phyloP scores from a whole-genome alignment of 2,113 vertebrate genomes.

The Ammospiza caudacuta region DNA sequence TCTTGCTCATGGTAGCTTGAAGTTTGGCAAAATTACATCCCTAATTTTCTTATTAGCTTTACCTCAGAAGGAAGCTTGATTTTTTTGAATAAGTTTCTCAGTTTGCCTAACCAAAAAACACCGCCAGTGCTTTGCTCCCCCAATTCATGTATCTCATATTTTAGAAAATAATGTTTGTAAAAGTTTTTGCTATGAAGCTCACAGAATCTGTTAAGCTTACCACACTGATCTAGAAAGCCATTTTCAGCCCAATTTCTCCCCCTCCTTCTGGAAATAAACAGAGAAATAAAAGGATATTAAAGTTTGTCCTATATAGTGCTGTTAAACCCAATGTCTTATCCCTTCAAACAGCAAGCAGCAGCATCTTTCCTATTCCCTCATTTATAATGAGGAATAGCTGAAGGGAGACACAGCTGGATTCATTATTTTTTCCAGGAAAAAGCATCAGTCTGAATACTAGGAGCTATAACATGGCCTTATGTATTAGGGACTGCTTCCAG shows the following conservation, averaged over 20 bases:
- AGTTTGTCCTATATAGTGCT: neutral
- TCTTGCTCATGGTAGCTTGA: neutral
- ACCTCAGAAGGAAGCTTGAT: neutral
- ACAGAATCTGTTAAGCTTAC: neutral
- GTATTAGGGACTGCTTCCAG: neutral
- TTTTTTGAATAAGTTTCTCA: neutral
- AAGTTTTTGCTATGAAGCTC: neutral
- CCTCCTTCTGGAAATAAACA: neutral
- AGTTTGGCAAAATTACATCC: neutral
- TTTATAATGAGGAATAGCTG: neutral
- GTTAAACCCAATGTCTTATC: neutral
- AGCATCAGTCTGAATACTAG: neutral
- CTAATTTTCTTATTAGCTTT: neutral
- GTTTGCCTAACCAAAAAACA: neutral
- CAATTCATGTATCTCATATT: rapidly evolving
- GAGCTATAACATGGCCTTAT: neutral
- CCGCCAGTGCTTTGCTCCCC: neutral
- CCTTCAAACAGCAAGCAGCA: neutral
- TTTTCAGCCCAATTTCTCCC: neutral
- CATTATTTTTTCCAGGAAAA: neutral
- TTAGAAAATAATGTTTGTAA: neutral
- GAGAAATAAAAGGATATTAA: neutral
- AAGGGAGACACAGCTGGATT: neutral
- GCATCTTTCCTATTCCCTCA: neutral
- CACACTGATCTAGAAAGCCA: neutral